phyloP scores from a whole-genome alignment of 2,888 invertebrate genomes.

The Cephalotes varians region DNA sequence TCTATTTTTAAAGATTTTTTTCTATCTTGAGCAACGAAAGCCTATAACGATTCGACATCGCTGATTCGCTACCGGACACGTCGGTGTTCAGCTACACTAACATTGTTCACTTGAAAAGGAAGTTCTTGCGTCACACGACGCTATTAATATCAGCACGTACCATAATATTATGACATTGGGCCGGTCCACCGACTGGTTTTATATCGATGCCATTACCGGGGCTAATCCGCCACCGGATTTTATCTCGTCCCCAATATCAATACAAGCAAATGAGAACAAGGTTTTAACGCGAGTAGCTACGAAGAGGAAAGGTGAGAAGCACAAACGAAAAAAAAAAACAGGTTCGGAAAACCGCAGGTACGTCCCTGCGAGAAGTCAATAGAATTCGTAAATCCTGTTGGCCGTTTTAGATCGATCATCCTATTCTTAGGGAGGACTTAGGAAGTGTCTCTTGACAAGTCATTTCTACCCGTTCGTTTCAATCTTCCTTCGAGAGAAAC shows the following conservation, averaged over 20 bases:
- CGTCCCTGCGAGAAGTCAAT: slow-evolving; percentile 22
- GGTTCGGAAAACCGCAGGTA: slow-evolving; percentile 26
- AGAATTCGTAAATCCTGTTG: slow-evolving; percentile 56
- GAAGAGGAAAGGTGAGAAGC: slow-evolving; percentile 40
- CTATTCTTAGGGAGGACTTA: slow-evolving; percentile 51
- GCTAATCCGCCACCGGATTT: slow-evolving; percentile 75
- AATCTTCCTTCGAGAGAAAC: slow-evolving; percentile 62
- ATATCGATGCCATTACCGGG: slow-evolving; percentile 68
- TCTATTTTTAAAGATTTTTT: not conserved
- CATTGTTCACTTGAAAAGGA: slow-evolving; percentile 18
- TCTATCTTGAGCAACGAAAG: not conserved
- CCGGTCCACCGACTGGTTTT: slow-evolving; percentile 67
- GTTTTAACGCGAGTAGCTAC: slow-evolving; percentile 36
- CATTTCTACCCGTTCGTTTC: slow-evolving; percentile 63
- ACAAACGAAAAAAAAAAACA: slow-evolving; percentile 37
- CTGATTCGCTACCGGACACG: slow-evolving; percentile 18
- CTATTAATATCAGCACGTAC: slow-evolving; percentile 36
- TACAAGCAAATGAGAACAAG: slow-evolving; percentile 70
- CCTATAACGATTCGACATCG: not conserved
- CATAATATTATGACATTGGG: slow-evolving; percentile 72
- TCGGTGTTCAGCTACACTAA: slow-evolving; percentile 13
- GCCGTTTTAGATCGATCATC: slow-evolving; percentile 73
- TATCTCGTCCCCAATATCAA: slow-evolving; percentile 61
- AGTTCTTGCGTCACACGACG: slow-evolving; percentile 32
- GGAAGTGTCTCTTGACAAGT: slow-evolving; percentile 74